Percentiles rank a stretch among this genome's conserved stretches.
phyloP scores from a whole-genome alignment of 2,888 invertebrate genomes.

The Drosophila pseudotakahashii region DNA sequence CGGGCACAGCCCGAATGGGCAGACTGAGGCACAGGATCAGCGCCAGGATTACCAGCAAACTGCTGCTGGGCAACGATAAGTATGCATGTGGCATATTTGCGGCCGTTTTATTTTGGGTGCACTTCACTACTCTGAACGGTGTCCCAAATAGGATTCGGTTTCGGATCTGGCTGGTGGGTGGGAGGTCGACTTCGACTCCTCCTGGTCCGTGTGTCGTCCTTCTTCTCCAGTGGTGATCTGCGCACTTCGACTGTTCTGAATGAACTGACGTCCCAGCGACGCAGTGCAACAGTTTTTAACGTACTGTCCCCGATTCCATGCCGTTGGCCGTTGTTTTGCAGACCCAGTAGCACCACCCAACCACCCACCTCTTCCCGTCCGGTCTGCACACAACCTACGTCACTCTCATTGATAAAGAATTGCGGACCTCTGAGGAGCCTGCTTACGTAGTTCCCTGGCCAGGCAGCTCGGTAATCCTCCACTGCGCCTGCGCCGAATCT shows the following conservation, averaged over 20 bases:
- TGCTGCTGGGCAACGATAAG: constrained; percentile 36
- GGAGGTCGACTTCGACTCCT: constrained; percentile 11
- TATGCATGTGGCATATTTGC: constrained; percentile 49
- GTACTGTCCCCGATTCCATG: constrained; percentile 75
- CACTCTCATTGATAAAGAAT: constrained; percentile 76
- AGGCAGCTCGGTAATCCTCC: constrained; percentile 2
- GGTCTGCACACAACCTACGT: constrained; percentile 69
- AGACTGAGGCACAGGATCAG: constrained; percentile 57
- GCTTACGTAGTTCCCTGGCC: constrained; percentile 61
- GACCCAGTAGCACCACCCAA: constrained; percentile 38
- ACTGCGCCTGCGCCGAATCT: constrained; percentile 65
- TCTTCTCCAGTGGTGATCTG: constrained; percentile 62
- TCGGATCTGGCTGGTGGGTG: constrained; percentile 10
- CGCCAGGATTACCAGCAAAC: constrained; percentile 55
- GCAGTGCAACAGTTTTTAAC: constrained; percentile 83
- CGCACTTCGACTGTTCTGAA: constrained; percentile 80
- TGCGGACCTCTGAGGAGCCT: constrained; percentile 57
- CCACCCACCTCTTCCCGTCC: constrained; percentile 6
- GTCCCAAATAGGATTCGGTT: constrained; percentile 19
- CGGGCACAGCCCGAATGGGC: constrained; percentile 80
- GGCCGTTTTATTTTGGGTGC: constrained; percentile 3
- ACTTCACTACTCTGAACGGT: constrained; percentile 10
- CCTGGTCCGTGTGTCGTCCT: constrained; percentile 18
- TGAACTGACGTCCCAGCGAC: constrained; percentile 76
- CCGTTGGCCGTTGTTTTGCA: constrained; percentile 53